Conservation (phyloP, 2,888 invertebrate species). For the Aromia moschata region DNA sequence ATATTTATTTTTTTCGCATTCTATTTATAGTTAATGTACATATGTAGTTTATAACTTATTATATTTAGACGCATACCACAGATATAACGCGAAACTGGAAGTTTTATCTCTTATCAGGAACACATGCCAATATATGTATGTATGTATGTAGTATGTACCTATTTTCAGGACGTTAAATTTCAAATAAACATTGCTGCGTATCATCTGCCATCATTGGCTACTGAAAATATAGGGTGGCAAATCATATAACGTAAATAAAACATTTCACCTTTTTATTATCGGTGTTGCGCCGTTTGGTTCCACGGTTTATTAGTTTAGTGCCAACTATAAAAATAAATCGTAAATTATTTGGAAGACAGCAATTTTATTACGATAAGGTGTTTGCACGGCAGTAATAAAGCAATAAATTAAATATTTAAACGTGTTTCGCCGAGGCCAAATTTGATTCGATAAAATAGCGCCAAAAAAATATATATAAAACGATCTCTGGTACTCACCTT, state of each 20-base stretch:
- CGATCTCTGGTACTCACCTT: slow-evolving; percentile 16
- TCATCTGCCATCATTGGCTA: slow-evolving; percentile 10
- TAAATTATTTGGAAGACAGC: slow-evolving; percentile 30
- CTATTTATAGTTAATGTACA: no score
- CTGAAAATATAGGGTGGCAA: slow-evolving; percentile 23
- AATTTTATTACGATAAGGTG: slow-evolving; percentile 27
- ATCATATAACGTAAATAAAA: slow-evolving; percentile 21
- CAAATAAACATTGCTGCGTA: not conserved
- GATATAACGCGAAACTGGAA: not conserved
- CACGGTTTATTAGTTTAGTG: slow-evolving; percentile 26
- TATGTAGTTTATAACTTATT: no score
- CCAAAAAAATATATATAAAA: not conserved
- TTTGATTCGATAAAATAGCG: not conserved
- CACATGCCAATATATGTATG: not conserved
- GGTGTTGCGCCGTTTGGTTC: slow-evolving; percentile 21
- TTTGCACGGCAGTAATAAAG: slow-evolving; percentile 23
- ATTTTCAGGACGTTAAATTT: slow-evolving; percentile 6
- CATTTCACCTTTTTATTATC: slow-evolving; percentile 24
- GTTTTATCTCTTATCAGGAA: not conserved
- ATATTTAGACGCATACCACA: no score
- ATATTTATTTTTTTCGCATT: no score
- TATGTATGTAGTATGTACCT: no score
- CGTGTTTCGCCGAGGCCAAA: not conserved
- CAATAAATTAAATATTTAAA: slow-evolving; percentile 24
- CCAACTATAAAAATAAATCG: slow-evolving; percentile 30